Base-by-base conservation (phyloP, 2,888 invertebrate genomes). In the Zygothrica quintamaculata region DNA sequence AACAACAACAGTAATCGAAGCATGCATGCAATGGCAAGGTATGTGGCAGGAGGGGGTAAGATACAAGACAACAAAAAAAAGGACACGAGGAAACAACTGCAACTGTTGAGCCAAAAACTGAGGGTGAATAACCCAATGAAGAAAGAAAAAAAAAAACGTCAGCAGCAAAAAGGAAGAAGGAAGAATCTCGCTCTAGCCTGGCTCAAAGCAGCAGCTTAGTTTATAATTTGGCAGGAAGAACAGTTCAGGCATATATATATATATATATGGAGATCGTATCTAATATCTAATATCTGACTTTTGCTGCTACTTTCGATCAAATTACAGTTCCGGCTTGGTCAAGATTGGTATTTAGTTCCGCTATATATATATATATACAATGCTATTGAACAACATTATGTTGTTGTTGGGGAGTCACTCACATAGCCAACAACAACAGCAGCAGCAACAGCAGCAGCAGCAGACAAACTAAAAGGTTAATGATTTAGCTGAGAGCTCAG, bases 321-420 rank as follows among this genome's bases (percentile, higher is more conserved):
- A 88, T 88, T 88, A 86, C 89, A 89, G 88, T 88, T 89, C 89
- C 89, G 89, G 78, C 56, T 13, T 50, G 69, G 67, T 67, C 76
- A 85, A 75, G 84, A 79, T 84, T 84, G 81, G 57, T 43, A 55
- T 74, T 85, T 81, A 77, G 86, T 82, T 81, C 79, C 84, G 79
- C 79, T 84, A 47, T 16, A 9, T 13, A n/a, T n/a, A n/a, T n/a
- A n/a, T n/a, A n/a, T n/a, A n/a, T n/a, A n/a, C n/a, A n/a, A n/a
- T n/a, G n/a, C n/a, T n/a, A n/a, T n/a, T n/a, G n/a, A n/a, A n/a
- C n/a, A n/a, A n/a, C n/a, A n/a, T n/a, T n/a, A 36, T 25, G 22
- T 6, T 26, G 18, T 11, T 43, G 16, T 36, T 59, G 55, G 34
- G 51, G 42, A 48, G 66, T 50, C 58, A n/a, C n/a, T n/a, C n/a